phyloP scores from a whole-genome alignment of 2,797 vertebrate genomes.

The Galagoides demidoff region DNA sequence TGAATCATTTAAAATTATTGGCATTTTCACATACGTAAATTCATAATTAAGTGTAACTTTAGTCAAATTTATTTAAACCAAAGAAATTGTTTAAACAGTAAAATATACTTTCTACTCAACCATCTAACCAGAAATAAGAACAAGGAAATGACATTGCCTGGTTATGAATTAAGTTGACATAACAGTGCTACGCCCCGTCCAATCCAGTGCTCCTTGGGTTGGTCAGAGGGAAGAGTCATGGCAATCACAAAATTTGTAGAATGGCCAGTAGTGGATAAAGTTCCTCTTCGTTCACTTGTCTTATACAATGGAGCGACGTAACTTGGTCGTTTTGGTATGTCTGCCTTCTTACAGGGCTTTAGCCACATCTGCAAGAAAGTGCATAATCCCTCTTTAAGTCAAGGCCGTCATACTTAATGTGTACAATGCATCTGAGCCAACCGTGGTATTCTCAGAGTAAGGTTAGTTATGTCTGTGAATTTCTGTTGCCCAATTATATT shows the following conservation, averaged over 20 bases:
- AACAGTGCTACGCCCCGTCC: slow-evolving; percentile 91
- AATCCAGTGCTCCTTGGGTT: slow-evolving; percentile 91
- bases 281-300: slow-evolving; percentile 93
- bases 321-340: slow-evolving; percentile 88
- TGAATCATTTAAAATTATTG: slow-evolving; percentile 12
- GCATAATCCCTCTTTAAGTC: not conserved
- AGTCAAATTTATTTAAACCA: slow-evolving; percentile 23
- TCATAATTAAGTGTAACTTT: slow-evolving; percentile 8
- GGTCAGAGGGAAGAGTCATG: slow-evolving; percentile 90
- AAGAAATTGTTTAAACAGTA: not conserved
- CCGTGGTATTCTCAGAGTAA: not conserved
- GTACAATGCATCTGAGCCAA: not conserved
- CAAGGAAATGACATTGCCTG: fast-evolving
- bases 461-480: not conserved
- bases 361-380: slow-evolving; percentile 91
- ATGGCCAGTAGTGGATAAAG: slow-evolving; percentile 93
- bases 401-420: not conserved
- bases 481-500: not conserved
- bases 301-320: slow-evolving; percentile 93
- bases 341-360: slow-evolving; percentile 89
- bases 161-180: slow-evolving; percentile 92
- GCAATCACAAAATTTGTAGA: slow-evolving; percentile 93
- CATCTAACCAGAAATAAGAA: not conserved
- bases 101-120: not conserved
- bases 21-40: not conserved